Evolutionary conservation across 1,140 invertebrate genomes (phyloP).

Genomic region (Drosophila tristis): DNA sequence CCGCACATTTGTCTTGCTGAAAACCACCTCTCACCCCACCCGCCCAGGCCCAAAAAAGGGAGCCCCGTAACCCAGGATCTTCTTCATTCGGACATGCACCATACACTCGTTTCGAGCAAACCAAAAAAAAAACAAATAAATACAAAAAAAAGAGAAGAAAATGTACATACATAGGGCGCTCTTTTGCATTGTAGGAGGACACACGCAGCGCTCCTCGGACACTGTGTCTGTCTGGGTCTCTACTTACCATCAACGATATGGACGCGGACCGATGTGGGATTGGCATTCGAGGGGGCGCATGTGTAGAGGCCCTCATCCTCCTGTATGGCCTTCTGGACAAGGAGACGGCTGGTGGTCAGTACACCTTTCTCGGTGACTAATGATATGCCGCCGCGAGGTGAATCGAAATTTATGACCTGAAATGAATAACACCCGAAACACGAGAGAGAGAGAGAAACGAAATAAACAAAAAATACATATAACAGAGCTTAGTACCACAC

Average conservation of each 20-base stretch:
- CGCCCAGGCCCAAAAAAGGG: slow-evolving; percentile 5
- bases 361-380: slow-evolving; percentile 92
- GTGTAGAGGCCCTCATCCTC: slow-evolving; percentile 90
- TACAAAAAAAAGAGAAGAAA: no score
- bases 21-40: neutral
- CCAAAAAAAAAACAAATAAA: no score
- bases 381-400: slow-evolving; percentile 90
- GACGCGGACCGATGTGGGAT: slow-evolving; percentile 89
- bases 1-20: slow-evolving; percentile 65
- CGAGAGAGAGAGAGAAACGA: neutral
- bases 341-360: slow-evolving; percentile 90
- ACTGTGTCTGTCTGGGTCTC: slow-evolving; percentile 36
- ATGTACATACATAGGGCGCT: no score
- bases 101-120: no score
- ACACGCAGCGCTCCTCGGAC: slow-evolving; percentile 57
- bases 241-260: slow-evolving; percentile 93
- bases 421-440: slow-evolving; percentile 52
- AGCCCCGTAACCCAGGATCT: neutral
- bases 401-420: slow-evolving; percentile 92
- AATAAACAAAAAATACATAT: slow-evolving; percentile 34
- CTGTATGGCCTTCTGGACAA: slow-evolving; percentile 91
- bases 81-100: no score
- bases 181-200: no score
- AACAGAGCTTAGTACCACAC: slow-evolving; percentile 58
- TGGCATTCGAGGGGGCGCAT: slow-evolving; percentile 92